Percentiles rank a stretch among this genome's conserved stretches.
Evolutionary conservation across 2,797 vertebrate genomes (phyloP).

Genomic region (Phrynocephalus forsythii): DNA sequence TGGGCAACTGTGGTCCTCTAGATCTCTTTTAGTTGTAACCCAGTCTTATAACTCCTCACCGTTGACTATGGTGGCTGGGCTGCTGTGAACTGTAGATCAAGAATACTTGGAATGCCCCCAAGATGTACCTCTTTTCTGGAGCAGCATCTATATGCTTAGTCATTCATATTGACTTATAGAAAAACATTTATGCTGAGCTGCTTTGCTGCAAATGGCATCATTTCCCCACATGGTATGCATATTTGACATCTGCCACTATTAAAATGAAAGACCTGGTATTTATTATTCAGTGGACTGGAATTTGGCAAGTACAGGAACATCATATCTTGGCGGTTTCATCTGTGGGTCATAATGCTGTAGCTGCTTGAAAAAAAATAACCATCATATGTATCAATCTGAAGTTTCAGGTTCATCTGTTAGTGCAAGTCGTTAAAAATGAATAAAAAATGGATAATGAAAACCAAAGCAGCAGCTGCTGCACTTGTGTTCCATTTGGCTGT

Average conservation of each 20-base stretch:
- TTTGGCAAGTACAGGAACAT: background rate
- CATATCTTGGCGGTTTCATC: background rate
- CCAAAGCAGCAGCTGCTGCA: background rate
- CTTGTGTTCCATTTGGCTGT: background rate
- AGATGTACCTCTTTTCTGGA: too few relatives aligned
- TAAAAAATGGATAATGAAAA: background rate
- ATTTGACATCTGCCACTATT: constrained; percentile 58
- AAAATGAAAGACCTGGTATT: constrained; percentile 46
- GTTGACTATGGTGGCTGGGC: too few relatives aligned
- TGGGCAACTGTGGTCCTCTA: too few relatives aligned
- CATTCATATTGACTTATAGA: constrained; percentile 26
- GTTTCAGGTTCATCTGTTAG: background rate
- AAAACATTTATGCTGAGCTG: constrained; percentile 40
- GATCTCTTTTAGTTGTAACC: too few relatives aligned
- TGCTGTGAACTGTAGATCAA: too few relatives aligned
- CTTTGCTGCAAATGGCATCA: constrained; percentile 50
- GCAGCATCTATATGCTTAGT: background rate
- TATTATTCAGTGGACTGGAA: constrained; percentile 43
- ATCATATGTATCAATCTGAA: background rate
- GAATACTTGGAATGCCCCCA: too few relatives aligned
- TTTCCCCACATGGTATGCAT: constrained; percentile 39
- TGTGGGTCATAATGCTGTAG: background rate
- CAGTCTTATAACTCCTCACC: too few relatives aligned
- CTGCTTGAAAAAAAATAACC: background rate
- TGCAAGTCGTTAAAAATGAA: background rate